phyloP scores from a whole-genome alignment of 2,888 invertebrate species.

The Blastobasis lacticolella region DNA sequence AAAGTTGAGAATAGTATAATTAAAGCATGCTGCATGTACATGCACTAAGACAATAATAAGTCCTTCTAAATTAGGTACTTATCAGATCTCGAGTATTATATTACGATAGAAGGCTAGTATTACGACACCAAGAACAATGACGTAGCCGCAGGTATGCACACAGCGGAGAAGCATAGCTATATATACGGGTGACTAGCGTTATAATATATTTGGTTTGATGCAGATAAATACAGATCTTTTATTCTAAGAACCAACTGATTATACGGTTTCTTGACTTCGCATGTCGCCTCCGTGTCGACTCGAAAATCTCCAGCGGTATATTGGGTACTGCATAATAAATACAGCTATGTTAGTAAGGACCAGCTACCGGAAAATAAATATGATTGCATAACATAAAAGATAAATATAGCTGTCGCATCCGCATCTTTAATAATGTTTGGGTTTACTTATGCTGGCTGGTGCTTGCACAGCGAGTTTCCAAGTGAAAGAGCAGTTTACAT shows the following conservation, averaged over 20 bases:
- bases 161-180: too few species aligned
- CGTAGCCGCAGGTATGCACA: too few species aligned
- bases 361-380: slow-evolving; percentile 5
- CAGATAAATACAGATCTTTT: slow-evolving; percentile 43
- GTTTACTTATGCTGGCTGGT: too few species aligned
- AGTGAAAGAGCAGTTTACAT: not conserved
- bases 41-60: slow-evolving; percentile 45
- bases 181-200: slow-evolving; percentile 47
- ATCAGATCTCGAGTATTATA: slow-evolving; percentile 38
- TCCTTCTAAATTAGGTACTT: slow-evolving; percentile 32
- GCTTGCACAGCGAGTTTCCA: not conserved
- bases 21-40: slow-evolving; percentile 54
- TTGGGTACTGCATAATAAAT: slow-evolving; percentile 75
- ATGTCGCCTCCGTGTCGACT: slow-evolving; percentile 71
- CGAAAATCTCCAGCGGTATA: slow-evolving; percentile 74
- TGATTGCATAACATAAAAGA: too few species aligned
- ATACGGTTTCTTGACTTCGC: slow-evolving; percentile 73
- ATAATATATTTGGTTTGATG: slow-evolving; percentile 38
- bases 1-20: slow-evolving; percentile 16
- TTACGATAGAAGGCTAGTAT: slow-evolving; percentile 12
- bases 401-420: too few species aligned
- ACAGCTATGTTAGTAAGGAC: slow-evolving; percentile 64
- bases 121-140: slow-evolving; percentile 35
- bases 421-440: too few species aligned
- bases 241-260: slow-evolving; percentile 74